These are phyloP conservation scores for Delphinapterus leucas DNA, from an alignment of 2,113 vertebrate genomes.

Conservation along the genomic window DNA sequence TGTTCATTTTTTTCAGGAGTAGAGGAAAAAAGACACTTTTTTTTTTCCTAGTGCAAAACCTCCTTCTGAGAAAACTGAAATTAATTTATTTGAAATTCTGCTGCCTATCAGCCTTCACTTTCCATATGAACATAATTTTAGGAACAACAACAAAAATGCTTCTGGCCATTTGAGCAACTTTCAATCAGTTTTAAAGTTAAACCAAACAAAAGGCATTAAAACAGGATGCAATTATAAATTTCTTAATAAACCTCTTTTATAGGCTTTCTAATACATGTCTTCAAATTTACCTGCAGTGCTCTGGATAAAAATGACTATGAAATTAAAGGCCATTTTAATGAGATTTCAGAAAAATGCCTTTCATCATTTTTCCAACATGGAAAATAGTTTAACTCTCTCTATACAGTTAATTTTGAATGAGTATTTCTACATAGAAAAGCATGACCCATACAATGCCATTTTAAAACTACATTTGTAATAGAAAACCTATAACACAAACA, in stretches of 20 bases:
- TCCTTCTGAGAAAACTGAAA: constrained; percentile 61
- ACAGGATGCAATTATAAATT: neutral
- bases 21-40: neutral
- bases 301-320: constrained; percentile 46
- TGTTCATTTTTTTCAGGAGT: constrained; percentile 49
- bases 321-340: constrained; percentile 60
- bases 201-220: constrained; percentile 10
- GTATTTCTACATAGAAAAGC: neutral
- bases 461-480: constrained; percentile 3
- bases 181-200: constrained; percentile 56
- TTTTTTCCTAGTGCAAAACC: constrained; percentile 56
- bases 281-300: constrained; percentile 29
- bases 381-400: constrained; percentile 35
- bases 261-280: neutral
- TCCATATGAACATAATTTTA: constrained; percentile 48
- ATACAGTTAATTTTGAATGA: neutral
- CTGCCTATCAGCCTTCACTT: neutral
- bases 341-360: constrained; percentile 41
- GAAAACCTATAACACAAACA: neutral
- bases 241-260: constrained; percentile 21
- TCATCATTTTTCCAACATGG: constrained; percentile 9
- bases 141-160: constrained; percentile 47
- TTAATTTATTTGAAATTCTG: constrained; percentile 66
- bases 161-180: constrained; percentile 49
- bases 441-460: neutral